Base-by-base conservation (phyloP, 2,888 invertebrate species). In the Drosophila kambysellisi region DNA sequence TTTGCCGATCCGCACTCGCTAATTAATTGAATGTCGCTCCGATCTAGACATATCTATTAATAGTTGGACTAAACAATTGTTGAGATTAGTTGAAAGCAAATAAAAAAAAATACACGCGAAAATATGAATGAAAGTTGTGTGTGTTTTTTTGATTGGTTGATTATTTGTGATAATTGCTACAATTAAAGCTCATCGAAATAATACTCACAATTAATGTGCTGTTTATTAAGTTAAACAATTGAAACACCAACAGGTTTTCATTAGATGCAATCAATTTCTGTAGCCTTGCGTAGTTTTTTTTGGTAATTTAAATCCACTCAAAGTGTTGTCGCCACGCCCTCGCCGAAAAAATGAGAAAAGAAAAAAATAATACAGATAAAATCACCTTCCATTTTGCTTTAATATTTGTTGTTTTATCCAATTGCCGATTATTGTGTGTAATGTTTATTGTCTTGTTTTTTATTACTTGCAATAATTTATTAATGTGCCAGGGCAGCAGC, bases 281-380 rank as follows among this genome's bases (percentile, higher is more conserved):
- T 56, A 74, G 79, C 79, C 76, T 76, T 68, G 78, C 51, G 32
- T 20, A 17, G 12, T 30, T 25, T 50, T 37, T 30, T 71, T 64
- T 39, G 60, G 53, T 66, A 64, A 56, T 59, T 71, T 66, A 69
- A 82, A 73, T 70, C 75, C 70, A 81, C 41, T 72, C 76, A 85
- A 85, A 88, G 87, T 65, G 87, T 87, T 90, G 76, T 90, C 87
- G 86, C 71, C 86, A 87, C 86, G 89, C 86, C 86, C 90, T 88
- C 81, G 57, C 59, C 70, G 5, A 50, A 41, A 51, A 51, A 37
- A 30, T 46, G 56, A 56, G 62, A 37, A 39, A 57, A 57, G 30
- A 32, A 52, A 37, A 43, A 43, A 39, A 30, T 11, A 29, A 54
- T 15, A 66, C 29, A 52, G 41, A 59, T 58, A 75, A 72, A 75